These are phyloP conservation scores for Delphinus delphis DNA, from an alignment of 2,113 vertebrate species.

Conservation along the genomic window DNA sequence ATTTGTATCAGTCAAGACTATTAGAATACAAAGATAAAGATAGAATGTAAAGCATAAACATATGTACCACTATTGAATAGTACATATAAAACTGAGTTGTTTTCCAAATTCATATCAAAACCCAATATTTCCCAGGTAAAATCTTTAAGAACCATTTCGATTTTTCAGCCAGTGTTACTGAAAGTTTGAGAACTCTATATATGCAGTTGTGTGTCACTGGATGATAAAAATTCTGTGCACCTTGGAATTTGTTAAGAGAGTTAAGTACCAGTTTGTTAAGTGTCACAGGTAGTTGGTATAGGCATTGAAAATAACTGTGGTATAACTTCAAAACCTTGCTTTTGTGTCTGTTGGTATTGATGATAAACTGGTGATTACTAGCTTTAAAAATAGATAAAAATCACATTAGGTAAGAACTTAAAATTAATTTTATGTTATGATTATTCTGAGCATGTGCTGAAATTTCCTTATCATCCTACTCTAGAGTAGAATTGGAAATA, in stretches of 20 bases:
- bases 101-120: constrained; percentile 35
- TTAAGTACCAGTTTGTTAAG: background rate
- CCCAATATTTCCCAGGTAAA: background rate
- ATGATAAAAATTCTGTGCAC: background rate
- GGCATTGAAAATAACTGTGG: background rate
- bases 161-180: background rate
- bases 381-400: constrained; percentile 12
- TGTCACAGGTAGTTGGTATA: background rate
- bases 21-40: background rate
- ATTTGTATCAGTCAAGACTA: background rate
- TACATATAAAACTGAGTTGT: background rate
- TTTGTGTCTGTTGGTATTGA: background rate
- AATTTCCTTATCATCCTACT: background rate
- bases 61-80: background rate
- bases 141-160: background rate
- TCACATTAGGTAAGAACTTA: background rate
- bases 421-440: background rate
- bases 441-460: constrained; percentile 10
- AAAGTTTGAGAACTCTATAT: background rate
- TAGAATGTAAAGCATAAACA: background rate
- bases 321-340: background rate
- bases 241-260: constrained; percentile 10
- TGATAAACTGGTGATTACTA: background rate
- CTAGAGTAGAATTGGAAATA: background rate
- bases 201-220: background rate